Percentiles rank a stretch among this genome's conserved stretches.
Evolutionary conservation across 1,140 invertebrate species (phyloP).

Genomic region (Drosophila littoralis): DNA sequence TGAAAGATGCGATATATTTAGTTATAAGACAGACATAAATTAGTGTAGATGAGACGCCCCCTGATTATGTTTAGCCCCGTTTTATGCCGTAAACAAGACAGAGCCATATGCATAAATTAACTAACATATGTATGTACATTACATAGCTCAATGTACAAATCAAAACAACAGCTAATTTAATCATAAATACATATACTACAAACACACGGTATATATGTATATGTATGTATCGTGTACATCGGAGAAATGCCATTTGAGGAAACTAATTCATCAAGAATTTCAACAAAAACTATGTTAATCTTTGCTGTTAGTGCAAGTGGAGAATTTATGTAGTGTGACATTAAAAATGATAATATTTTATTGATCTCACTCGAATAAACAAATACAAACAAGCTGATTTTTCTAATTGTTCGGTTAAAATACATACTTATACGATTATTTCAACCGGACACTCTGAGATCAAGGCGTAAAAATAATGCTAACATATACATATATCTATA

Average conservation of each 20-base stretch:
- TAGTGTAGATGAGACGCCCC: constrained; percentile 19
- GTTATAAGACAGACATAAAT: constrained; percentile 25
- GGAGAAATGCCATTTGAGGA: constrained; percentile 37
- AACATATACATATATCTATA: constrained; percentile 50
- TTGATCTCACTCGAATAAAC: constrained; percentile 74
- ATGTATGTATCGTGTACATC: constrained; percentile 15
- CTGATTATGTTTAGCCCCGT: constrained; percentile 32
- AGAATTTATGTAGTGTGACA: constrained; percentile 44
- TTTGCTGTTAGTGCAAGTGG: constrained; percentile 48
- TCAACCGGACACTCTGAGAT: constrained; percentile 11
- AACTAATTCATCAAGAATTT: constrained; percentile 45
- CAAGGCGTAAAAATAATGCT: constrained; percentile 43
- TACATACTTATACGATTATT: not conserved
- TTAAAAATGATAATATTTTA: constrained; percentile 48
- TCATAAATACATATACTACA: not conserved
- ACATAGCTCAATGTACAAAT: constrained; percentile 21
- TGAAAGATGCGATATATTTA: constrained; percentile 40
- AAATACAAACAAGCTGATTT: constrained; percentile 31
- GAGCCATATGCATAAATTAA: constrained; percentile 33
- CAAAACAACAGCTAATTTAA: constrained; percentile 22
- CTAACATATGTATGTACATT: constrained; percentile 24
- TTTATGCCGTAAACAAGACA: constrained; percentile 21
- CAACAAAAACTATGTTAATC: constrained; percentile 31
- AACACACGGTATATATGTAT: not conserved
- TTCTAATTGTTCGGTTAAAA: not conserved